phyloP scores from a whole-genome alignment of 2,888 invertebrate species.

The Cosmorhoe ocellata region DNA sequence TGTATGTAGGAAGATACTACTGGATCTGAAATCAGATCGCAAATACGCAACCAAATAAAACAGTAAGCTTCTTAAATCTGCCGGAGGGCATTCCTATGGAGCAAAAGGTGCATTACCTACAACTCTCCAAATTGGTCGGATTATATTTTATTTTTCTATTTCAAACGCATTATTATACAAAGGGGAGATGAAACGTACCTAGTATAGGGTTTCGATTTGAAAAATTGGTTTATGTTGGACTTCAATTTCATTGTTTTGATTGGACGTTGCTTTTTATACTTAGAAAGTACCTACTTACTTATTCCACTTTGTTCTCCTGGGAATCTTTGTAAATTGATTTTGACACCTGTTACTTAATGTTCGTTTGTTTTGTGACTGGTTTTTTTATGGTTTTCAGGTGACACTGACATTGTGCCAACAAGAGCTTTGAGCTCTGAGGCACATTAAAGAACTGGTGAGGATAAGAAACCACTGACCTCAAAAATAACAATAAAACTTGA shows the following conservation, averaged over 20 bases:
- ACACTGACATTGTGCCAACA: too few relatives aligned
- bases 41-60: conserved; percentile 2
- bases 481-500: too few relatives aligned
- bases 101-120: conserved; percentile 7
- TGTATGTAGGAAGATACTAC: too few relatives aligned
- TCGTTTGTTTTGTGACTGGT: too few relatives aligned
- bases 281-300: not conserved
- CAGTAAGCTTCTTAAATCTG: not conserved
- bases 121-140: conserved; percentile 42
- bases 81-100: not conserved
- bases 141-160: conserved; percentile 56
- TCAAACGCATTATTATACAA: conserved; percentile 48
- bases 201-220: conserved; percentile 22
- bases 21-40: not conserved
- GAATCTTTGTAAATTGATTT: not conserved
- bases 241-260: conserved; percentile 3
- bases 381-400: too few relatives aligned
- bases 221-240: conserved; percentile 8
- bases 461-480: too few relatives aligned
- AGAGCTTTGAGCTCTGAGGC: too few relatives aligned
- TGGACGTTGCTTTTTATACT: conserved; percentile 6
- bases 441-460: too few relatives aligned
- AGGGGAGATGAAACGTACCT: conserved; percentile 14
- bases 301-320: not conserved
- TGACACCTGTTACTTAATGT: not conserved